Percentiles rank a stretch among this genome's conserved stretches.
phyloP scores from a whole-genome alignment of 2,888 invertebrate species.

The Beris chalybata region DNA sequence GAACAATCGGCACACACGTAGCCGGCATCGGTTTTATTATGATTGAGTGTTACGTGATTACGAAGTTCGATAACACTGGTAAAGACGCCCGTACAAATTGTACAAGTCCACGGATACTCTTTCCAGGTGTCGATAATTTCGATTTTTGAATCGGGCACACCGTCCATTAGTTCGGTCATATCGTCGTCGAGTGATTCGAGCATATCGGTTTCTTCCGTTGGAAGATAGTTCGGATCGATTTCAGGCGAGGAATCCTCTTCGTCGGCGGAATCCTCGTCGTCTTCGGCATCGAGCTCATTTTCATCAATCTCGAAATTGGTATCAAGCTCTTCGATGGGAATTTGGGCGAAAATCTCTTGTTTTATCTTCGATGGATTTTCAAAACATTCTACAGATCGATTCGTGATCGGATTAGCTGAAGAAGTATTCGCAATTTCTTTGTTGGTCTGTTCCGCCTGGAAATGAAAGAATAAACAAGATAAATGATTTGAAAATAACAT shows the following conservation, averaged over 20 bases:
- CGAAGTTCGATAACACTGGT: constrained; percentile 28
- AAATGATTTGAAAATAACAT: no score
- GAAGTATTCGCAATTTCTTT: no score
- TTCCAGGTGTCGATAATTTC: constrained; percentile 37
- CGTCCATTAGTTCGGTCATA: neutral
- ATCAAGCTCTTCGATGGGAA: neutral
- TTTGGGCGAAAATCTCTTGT: neutral
- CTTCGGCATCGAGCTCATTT: neutral
- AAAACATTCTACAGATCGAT: no score
- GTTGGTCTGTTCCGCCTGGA: no score
- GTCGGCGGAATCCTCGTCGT: neutral
- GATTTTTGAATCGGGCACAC: neutral
- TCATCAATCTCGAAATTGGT: constrained; percentile 1
- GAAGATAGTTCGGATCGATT: neutral
- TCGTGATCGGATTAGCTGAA: no score
- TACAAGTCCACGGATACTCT: constrained; percentile 42
- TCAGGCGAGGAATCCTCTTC: neutral
- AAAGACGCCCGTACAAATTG: constrained; percentile 27
- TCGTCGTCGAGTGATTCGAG: neutral
- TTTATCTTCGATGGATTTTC: no score
- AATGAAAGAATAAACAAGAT: no score
- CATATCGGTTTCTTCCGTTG: neutral
- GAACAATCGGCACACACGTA: constrained; percentile 46
- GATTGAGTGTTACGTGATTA: constrained; percentile 26
- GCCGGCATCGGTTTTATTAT: constrained; percentile 32